Evolutionary conservation across 2,797 vertebrate species (phyloP).

Genomic region (Periophthalmus magnuspinnatus): DNA sequence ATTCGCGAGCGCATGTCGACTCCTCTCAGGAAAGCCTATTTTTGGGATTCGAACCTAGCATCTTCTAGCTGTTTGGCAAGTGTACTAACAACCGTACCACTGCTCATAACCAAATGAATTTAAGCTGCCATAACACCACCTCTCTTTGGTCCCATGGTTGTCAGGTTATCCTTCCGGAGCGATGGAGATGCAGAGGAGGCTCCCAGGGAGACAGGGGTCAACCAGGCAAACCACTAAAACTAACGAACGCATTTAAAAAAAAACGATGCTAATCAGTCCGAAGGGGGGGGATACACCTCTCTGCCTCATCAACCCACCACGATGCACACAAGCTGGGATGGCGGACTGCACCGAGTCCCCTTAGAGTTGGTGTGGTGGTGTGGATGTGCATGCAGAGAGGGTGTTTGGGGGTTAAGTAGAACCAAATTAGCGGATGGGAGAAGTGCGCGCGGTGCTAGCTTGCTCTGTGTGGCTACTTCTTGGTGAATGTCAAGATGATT

Average conservation of each 20-base stretch:
- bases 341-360: conserved; percentile 94
- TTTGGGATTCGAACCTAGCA: not conserved
- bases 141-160: conserved; percentile 75
- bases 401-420: conserved; percentile 74
- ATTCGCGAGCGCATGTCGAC: not conserved
- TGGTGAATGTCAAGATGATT: conserved; percentile 77
- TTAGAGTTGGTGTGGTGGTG: conserved; percentile 47
- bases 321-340: conserved; percentile 95
- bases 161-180: conserved; percentile 28
- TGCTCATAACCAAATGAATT: not conserved
- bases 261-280: conserved; percentile 96
- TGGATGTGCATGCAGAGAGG: conserved; percentile 24
- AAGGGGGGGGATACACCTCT: conserved; percentile 87
- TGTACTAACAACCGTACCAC: not conserved
- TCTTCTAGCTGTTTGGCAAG: not conserved
- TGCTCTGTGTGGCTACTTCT: conserved; percentile 69
- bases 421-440: conserved; percentile 74
- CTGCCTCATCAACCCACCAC: conserved; percentile 88
- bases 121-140: conserved; percentile 44
- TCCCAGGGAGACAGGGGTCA: conserved; percentile 69
- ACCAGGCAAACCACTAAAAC: conserved; percentile 72
- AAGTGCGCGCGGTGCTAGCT: conserved; percentile 63
- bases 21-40: not conserved
- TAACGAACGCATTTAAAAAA: conserved; percentile 86
- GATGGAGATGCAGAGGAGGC: conserved; percentile 27